Conservation (phyloP, 2,797 vertebrate species). For the Phyllotis vaccarum region DNA sequence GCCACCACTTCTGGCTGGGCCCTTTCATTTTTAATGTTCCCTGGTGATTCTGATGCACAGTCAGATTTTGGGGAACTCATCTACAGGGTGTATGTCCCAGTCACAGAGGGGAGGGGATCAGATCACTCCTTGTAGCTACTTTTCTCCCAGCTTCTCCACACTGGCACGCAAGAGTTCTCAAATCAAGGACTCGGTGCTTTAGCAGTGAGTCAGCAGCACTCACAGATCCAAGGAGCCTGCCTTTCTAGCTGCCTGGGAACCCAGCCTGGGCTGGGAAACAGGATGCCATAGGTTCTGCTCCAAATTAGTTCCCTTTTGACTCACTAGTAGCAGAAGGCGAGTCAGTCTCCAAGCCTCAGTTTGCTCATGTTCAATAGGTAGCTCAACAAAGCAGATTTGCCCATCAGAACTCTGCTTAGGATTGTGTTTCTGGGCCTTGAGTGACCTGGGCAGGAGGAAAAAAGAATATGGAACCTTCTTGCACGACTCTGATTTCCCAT, state of each 20-base stretch:
- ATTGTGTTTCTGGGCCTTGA: background rate
- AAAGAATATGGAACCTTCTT: background rate
- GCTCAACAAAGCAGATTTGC: conserved; percentile 18
- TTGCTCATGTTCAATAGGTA: conserved; percentile 10
- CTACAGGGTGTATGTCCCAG: background rate
- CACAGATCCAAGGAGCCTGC: background rate
- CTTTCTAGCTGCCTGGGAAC: conserved; percentile 50
- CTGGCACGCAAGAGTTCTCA: background rate
- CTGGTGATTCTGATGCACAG: background rate
- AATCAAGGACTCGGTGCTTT: conserved; percentile 6
- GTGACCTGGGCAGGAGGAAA: background rate
- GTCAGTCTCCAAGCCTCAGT: conserved; percentile 25
- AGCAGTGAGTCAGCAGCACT: conserved; percentile 58
- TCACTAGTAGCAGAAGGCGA: conserved; percentile 49
- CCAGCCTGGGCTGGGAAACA: conserved; percentile 18
- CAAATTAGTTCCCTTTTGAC: conserved; percentile 48
- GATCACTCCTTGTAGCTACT: background rate
- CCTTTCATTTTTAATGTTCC: conserved; percentile 49
- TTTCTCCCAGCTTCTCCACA: background rate
- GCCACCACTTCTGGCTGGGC: background rate
- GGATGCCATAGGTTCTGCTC: conserved; percentile 52
- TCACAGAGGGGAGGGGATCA: background rate
- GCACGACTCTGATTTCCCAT: background rate
- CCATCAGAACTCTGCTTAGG: conserved; percentile 9
- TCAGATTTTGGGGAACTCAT: background rate